Base-by-base conservation (phyloP, 2,113 vertebrate genomes). In the Cyprinus carpio region DNA sequence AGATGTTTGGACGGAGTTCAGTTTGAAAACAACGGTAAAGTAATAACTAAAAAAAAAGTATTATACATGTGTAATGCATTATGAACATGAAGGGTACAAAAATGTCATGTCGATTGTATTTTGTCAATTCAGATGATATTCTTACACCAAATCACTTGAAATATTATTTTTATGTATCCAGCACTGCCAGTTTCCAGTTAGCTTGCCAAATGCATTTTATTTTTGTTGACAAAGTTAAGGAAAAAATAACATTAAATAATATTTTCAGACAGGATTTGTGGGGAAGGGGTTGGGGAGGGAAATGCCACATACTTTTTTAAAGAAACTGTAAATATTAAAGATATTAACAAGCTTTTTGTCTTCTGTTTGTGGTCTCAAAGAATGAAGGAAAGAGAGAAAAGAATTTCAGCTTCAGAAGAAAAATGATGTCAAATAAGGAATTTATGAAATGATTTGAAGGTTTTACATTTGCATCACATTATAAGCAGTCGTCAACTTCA, bases 181-280 rank as follows among this genome's bases (percentile, higher is more conserved):
- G 89, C 95, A 97, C 96, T 97, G 96, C 96, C 97, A 96, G 93
- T 90, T 95, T 95, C 89, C 92, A 94, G 94, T 95, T 91, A 92
- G 96, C 94, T 98, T 98, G 97, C 96, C 96, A 97, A 96, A 94
- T 93, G 89, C 93, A 92, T 97, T 95, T 96, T 96, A 96, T 97
- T 98, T 97, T 98, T 98, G 96, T 95, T 94, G 96, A 96, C 95
- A 85, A 77, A 81, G 89, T 89, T 87, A 60, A 85, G 87, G 90
- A 93, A 87, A 87, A 89, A 91, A 88, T 88, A 92, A 90, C 88
- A 87, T 91, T 87, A 91, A 92, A 94, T 95, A 93, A 91, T 96
- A 96, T 97, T 97, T 97, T 97, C 89, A 56, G 20, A 69, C 88
- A 62, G 91, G 90, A 88, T 86, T 88, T 86, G 84, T 86, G 75